Evolutionary conservation across 2,888 invertebrate species (phyloP).

Genomic region (Mimumesa dahlbomi): DNA sequence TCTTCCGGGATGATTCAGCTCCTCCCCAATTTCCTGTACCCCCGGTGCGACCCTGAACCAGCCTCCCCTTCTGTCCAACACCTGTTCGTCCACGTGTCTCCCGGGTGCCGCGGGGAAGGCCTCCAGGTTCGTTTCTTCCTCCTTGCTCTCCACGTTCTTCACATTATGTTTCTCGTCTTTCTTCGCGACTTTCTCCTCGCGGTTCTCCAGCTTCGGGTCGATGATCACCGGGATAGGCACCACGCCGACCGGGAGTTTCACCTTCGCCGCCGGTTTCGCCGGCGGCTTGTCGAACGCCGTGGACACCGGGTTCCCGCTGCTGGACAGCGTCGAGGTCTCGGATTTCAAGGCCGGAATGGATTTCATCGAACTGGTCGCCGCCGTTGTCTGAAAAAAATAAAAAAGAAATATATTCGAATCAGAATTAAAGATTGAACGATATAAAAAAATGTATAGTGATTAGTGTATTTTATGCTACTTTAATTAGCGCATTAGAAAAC

Average conservation of each 20-base stretch:
- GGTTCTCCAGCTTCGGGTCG: constrained; percentile 60
- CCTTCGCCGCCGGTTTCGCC: constrained; percentile 52
- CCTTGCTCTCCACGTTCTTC: constrained; percentile 45
- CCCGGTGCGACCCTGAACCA: constrained; percentile 70
- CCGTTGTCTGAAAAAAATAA: constrained; percentile 49
- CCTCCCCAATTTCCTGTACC: constrained; percentile 77
- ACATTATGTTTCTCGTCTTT: constrained; percentile 51
- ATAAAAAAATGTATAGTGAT: too few species aligned
- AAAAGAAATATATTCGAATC: too few species aligned
- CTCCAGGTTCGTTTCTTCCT: constrained; percentile 57
- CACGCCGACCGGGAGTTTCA: constrained; percentile 75
- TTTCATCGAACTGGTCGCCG: constrained; percentile 44
- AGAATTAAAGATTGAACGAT: too few species aligned
- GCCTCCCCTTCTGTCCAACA: constrained; percentile 54
- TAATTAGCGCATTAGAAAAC: too few species aligned
- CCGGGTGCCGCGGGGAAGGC: constrained; percentile 35
- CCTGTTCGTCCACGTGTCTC: constrained; percentile 64
- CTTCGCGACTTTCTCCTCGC: constrained; percentile 49
- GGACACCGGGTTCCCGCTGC: constrained; percentile 31
- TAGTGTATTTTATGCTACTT: too few species aligned
- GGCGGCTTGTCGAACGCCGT: constrained; percentile 37
- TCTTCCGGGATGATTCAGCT: constrained; percentile 72
- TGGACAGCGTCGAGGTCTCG: constrained; percentile 47
- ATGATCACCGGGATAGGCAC: constrained; percentile 74
- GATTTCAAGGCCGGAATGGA: constrained; percentile 29